Evolutionary conservation across 1,140 invertebrate species (phyloP).

Genomic region (Arctopsyche grandis): DNA sequence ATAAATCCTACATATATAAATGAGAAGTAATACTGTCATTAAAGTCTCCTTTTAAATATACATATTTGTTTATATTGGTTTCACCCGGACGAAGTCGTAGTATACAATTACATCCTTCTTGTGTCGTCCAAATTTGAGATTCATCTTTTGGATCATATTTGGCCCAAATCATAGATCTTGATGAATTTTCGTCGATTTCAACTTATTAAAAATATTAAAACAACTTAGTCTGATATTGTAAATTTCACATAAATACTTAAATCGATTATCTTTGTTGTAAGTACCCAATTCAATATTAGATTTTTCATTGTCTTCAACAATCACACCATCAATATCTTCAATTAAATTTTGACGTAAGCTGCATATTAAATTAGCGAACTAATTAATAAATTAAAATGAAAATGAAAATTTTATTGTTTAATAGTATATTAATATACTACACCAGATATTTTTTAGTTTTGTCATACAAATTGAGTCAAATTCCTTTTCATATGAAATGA

Average conservation of each 20-base stretch:
- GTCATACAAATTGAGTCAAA: slow-evolving; percentile 29
- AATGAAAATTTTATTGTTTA: slow-evolving; percentile 18
- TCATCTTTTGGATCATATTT: slow-evolving; percentile 32
- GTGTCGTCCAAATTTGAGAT: not conserved
- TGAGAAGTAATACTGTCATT: not conserved
- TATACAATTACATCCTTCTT: slow-evolving; percentile 33
- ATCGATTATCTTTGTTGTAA: no score
- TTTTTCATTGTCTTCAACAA: not conserved
- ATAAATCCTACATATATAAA: slow-evolving; percentile 5
- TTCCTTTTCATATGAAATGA: slow-evolving; percentile 31
- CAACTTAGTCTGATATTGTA: not conserved
- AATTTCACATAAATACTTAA: not conserved
- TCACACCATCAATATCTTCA: no score
- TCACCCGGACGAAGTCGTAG: not conserved
- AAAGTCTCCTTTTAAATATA: not conserved
- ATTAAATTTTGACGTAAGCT: no score
- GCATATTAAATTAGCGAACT: not conserved
- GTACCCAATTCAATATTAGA: not conserved
- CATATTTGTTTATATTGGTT: not conserved
- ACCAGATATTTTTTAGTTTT: slow-evolving; percentile 44
- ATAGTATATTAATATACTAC: not conserved
- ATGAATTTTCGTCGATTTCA: not conserved
- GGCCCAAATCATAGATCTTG: slow-evolving; percentile 26
- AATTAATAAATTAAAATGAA: slow-evolving; percentile 22
- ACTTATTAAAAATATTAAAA: not conserved